Base-by-base conservation (phyloP, 2,113 vertebrate genomes). In the Alces alces region DNA sequence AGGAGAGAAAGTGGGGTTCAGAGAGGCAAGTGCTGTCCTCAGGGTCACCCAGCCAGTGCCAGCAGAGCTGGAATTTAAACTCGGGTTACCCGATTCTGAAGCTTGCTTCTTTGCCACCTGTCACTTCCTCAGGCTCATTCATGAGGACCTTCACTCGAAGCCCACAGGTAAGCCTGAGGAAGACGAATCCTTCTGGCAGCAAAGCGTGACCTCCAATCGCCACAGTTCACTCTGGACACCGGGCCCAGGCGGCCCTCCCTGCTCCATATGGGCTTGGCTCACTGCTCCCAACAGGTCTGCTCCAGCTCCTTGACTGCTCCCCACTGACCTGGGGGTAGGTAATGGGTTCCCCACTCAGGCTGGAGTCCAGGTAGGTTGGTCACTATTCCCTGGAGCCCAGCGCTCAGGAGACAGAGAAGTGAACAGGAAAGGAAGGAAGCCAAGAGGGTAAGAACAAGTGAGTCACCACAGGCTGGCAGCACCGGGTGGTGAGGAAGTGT, bases 341-440 rank as follows among this genome's bases (percentile, higher is more conserved):
- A 13, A 47, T 2, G 3, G 33, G n/a, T 66, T 86, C 78, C 84
- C 45, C 6, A 12, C 6, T 19, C 0, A 7, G 86, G 78, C 14
- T 73, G 50, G 45, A 91, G 76, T 76, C 61, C 47, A 93, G 83
- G 89, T 92, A 86, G 80, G 95, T 80, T 57, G 89, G 33, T 11
- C 27, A 94, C 25, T 0, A 0, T 76, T 95, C 89, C 87, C 86
- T 66, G n/a, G 43, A 43, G 33, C 30, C 86, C 0, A 70, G 0
- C 84, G 97, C 84, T 64, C 96, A 36, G 97, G 96, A 96, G 98
- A 76, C 64, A 91, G 64, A 80, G 76, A 84, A 52, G 9, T 33
- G 78, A 96, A 80, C 4, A 78, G 85, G 86, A 96, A 95, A 94
- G 82, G 88, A 85, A 91, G 85, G 86, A 78, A 84, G 95, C 93